These are phyloP conservation scores for Passer domesticus DNA, from an alignment of 2,113 vertebrate genomes.

Conservation along the genomic window DNA sequence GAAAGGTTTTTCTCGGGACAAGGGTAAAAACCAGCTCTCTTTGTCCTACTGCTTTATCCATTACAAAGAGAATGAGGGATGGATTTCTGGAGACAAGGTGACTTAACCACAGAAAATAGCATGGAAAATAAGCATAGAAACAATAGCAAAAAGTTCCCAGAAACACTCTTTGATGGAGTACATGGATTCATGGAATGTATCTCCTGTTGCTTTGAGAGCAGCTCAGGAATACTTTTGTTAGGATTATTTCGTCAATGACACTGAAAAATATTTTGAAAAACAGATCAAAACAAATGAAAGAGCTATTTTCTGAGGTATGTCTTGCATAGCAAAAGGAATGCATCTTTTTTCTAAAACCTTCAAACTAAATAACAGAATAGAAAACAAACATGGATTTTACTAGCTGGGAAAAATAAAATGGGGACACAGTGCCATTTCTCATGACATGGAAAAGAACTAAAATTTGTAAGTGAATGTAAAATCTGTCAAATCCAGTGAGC, in stretches of 20 bases:
- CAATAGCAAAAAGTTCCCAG: background rate
- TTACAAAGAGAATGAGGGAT: background rate
- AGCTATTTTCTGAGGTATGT: background rate
- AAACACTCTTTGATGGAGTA: background rate
- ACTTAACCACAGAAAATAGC: background rate
- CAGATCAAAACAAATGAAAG: background rate
- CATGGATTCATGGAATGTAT: background rate
- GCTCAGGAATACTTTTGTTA: background rate
- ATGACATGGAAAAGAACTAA: background rate
- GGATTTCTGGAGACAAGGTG: background rate
- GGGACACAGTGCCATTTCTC: background rate
- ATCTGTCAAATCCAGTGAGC: background rate
- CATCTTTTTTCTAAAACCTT: background rate
- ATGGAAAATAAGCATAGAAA: background rate
- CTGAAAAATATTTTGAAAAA: background rate
- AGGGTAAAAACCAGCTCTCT: background rate
- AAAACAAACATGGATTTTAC: background rate
- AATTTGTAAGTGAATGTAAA: background rate
- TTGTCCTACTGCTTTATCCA: background rate
- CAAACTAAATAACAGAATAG: background rate
- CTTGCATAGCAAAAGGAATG: background rate
- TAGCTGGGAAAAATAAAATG: background rate
- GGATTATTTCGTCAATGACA: background rate
- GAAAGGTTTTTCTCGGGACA: constrained; percentile 7
- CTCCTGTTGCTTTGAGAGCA: background rate